These are phyloP conservation scores for Neoaliturus tenellus DNA, from an alignment of 2,888 invertebrate species.

Conservation along the genomic window DNA sequence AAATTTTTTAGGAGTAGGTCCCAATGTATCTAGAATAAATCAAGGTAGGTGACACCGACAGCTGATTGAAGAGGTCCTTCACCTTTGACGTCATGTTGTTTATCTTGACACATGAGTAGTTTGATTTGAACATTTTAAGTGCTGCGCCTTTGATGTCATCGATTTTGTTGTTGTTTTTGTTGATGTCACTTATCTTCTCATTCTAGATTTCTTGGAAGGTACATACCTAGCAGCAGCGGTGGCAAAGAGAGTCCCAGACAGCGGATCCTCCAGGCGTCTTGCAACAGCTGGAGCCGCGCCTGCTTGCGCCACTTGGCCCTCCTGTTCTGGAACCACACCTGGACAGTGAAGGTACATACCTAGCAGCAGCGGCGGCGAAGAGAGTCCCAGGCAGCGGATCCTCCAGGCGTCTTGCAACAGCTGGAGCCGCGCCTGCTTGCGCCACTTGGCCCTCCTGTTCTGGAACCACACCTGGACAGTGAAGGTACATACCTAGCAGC, in stretches of 20 bases:
- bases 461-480: background rate
- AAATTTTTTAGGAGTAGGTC: too few relatives aligned
- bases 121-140: too few relatives aligned
- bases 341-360: background rate
- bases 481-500: background rate
- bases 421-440: background rate
- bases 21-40: too few relatives aligned
- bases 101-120: too few relatives aligned
- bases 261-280: conserved; percentile 22
- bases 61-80: too few relatives aligned
- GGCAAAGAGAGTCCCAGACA: background rate
- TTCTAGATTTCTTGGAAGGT: too few relatives aligned
- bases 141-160: too few relatives aligned
- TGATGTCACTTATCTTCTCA: too few relatives aligned
- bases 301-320: background rate
- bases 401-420: conserved; percentile 6
- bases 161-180: too few relatives aligned
- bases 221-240: background rate
- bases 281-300: background rate
- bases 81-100: too few relatives aligned
- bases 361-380: background rate
- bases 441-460: background rate
- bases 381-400: conserved; percentile 8
- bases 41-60: too few relatives aligned
- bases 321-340: conserved; percentile 10